Evolutionary conservation across 2,113 vertebrate species (phyloP).

Genomic region (Seriola quinqueradiata): DNA sequence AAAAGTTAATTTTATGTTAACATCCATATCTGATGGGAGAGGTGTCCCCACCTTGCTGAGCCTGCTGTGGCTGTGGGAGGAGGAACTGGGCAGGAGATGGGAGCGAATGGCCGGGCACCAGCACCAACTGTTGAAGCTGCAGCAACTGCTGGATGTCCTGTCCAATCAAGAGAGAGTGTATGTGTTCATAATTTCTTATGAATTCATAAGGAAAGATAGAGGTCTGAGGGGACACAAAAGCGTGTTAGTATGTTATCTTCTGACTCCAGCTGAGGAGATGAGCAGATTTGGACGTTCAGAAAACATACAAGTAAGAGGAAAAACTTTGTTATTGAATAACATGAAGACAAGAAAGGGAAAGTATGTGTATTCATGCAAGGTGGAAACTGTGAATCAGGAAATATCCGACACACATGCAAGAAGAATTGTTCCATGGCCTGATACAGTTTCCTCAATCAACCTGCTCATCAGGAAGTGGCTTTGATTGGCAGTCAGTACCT

Average conservation of each 20-base stretch:
- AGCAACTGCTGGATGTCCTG: constrained; percentile 94
- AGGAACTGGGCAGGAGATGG: constrained; percentile 92
- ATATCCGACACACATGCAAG: neutral
- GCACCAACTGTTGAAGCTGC: constrained; percentile 93
- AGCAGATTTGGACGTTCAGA: neutral
- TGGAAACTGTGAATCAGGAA: constrained; percentile 56
- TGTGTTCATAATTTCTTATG: neutral
- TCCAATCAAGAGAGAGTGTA: constrained; percentile 19
- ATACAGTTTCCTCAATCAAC: constrained; percentile 43
- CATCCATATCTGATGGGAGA: neutral
- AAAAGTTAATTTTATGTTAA: neutral
- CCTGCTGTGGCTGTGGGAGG: constrained; percentile 91
- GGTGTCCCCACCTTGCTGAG: constrained; percentile 90
- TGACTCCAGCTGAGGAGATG: neutral
- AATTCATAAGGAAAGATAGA: neutral
- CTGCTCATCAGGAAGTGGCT: constrained; percentile 34
- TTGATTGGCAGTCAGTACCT: constrained; percentile 85
- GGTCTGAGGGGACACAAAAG: neutral
- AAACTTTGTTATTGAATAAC: neutral
- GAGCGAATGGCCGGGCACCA: constrained; percentile 90
- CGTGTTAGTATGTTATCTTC: neutral
- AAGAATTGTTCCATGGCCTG: constrained; percentile 16
- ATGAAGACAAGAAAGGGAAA: constrained; percentile 11
- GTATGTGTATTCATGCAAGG: constrained; percentile 8
- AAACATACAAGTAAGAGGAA: constrained; percentile 5